These are phyloP conservation scores for Carassius carassius DNA, from an alignment of 2,113 vertebrate genomes.

Conservation along the genomic window DNA sequence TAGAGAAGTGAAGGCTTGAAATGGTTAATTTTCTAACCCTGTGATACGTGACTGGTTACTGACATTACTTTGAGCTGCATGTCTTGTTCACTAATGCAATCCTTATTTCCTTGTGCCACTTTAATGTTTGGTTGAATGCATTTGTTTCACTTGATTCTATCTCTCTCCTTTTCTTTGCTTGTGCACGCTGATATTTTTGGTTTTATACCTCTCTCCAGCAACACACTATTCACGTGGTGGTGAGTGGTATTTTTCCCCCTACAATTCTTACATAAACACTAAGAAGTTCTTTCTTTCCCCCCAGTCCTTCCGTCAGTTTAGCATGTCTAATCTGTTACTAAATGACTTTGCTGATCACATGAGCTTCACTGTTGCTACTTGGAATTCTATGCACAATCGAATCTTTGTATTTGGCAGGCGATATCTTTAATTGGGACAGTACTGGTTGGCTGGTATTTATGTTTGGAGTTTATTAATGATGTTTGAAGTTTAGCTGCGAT, in stretches of 20 bases:
- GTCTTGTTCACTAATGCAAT: conserved; percentile 54
- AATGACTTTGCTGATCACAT: conserved; percentile 72
- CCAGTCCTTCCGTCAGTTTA: not conserved
- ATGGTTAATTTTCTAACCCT: conserved; percentile 52
- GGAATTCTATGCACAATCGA: conserved; percentile 54
- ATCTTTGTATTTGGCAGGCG: conserved; percentile 57
- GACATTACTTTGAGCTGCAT: conserved; percentile 43
- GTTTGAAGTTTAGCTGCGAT: not conserved
- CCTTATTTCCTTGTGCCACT: conserved; percentile 61
- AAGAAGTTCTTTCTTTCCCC: conserved; percentile 19
- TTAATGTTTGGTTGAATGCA: conserved; percentile 64
- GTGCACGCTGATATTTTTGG: conserved; percentile 89
- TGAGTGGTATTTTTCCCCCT: conserved; percentile 83
- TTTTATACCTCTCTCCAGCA: conserved; percentile 84
- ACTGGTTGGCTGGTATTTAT: not conserved
- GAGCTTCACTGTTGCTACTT: conserved; percentile 61
- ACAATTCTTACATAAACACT: conserved; percentile 63
- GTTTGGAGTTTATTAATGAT: not conserved
- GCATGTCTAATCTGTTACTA: conserved; percentile 45
- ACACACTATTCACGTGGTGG: conserved; percentile 99
- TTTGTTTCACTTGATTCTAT: conserved; percentile 71
- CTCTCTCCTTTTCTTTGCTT: conserved; percentile 84
- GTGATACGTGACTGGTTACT: not conserved
- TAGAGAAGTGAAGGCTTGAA: not conserved
- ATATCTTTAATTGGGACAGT: conserved; percentile 2